Base-by-base conservation (phyloP, 2,797 vertebrate genomes). In the Premnoplex brunnescens region DNA sequence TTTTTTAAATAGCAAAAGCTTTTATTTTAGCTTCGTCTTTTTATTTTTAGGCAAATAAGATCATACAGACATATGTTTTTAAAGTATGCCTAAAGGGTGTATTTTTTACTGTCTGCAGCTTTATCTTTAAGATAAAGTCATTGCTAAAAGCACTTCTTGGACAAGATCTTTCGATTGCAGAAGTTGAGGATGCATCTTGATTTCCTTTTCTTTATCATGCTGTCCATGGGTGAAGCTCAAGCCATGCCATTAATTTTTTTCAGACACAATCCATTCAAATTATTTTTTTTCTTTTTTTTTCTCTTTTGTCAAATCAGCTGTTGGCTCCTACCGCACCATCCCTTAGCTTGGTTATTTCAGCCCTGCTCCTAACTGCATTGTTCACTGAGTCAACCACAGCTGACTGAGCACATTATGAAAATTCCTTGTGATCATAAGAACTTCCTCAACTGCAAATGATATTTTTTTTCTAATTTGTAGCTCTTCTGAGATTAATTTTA, bases 71-170 rank as follows among this genome's bases (percentile, higher is more conserved):
- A 43, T 59, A 62, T 41, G 23, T 36, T 88, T 89, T 93, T 83
- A 7, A 71, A 74, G 54, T 69, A 80, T 64, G 88, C 64, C 54
- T 85, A 54, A 72, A 81, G 68, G 36, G 46, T 58, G 19, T 46
- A n/a, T 52, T 72, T 71, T 49, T 84, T 93, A 75, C 54, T 78
- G 39, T 81, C 66, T 91, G 30, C 46, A 75, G 69, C 59, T 85
- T 94, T 94, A 52, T 68, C 58, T 93, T 72, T 26, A 75, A 94
- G 73, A 81, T 26, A 75, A 78, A 88, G 62, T 90, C 15, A 66
- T 86, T 74, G n/a, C 62, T 90, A 55, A 86, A 93, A 90, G 37
- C 79, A 84, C 28, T 86, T 88, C 56, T 79, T 68, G 73, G 73
- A 84, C 0, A 3, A 73, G n/a, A 72, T 14, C 36, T 72, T 91